phyloP scores from a whole-genome alignment of 2,113 vertebrate species.

The Python bivittatus region DNA sequence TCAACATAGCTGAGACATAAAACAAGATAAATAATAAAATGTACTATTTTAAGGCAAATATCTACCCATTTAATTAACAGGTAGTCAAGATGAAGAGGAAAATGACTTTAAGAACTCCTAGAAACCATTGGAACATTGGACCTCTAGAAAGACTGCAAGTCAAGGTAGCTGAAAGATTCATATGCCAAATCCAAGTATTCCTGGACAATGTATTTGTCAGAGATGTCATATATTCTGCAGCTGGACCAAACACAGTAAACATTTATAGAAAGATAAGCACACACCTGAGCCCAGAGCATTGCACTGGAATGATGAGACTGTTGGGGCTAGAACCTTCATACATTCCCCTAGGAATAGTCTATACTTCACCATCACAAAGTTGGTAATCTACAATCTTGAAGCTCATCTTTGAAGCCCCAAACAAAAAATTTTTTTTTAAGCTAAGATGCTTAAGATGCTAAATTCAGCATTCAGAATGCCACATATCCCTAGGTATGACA shows the following conservation, averaged over 20 bases:
- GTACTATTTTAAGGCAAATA: not conserved
- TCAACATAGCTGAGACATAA: slow-evolving; percentile 87
- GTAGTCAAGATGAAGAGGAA: not conserved
- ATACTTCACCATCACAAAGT: not conserved
- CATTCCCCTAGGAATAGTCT: not conserved
- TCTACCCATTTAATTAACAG: not conserved
- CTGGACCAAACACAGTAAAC: not conserved
- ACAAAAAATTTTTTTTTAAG: not conserved
- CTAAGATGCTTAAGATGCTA: not conserved
- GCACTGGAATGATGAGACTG: not conserved
- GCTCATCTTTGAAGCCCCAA: not conserved
- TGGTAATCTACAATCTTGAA: not conserved
- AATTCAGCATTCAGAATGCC: not conserved
- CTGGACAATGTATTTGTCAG: slow-evolving; percentile 1
- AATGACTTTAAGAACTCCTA: not conserved
- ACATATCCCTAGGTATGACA: not conserved
- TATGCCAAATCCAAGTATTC: not conserved
- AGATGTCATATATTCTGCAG: slow-evolving; percentile 3
- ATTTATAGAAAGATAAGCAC: not conserved
- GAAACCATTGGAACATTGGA: not conserved
- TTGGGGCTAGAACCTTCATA: not conserved
- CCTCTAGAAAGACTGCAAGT: not conserved
- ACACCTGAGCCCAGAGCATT: not conserved
- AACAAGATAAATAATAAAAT: not conserved
- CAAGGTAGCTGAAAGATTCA: not conserved